A percentile compares a stretch with the other conserved stretches of the same genome.
These are phyloP conservation scores for Pantherophis vulpinus DNA, from an alignment of 2,797 vertebrate genomes.

Conservation along the genomic window DNA sequence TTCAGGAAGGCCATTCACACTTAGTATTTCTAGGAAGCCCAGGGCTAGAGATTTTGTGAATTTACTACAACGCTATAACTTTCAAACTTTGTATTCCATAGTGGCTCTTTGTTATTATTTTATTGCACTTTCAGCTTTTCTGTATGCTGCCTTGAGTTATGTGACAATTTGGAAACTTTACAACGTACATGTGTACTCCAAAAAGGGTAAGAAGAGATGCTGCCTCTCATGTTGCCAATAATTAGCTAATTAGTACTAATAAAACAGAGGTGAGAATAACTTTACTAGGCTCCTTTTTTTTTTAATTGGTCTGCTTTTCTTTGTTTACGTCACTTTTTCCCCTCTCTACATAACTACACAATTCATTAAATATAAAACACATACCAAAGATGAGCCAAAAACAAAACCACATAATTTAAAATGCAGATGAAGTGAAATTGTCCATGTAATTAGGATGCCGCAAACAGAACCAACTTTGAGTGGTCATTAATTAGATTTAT, in stretches of 20 bases:
- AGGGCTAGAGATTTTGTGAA: not conserved
- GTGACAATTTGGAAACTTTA: not conserved
- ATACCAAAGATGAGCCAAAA: not conserved
- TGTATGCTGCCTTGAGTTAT: not conserved
- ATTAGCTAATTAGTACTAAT: not conserved
- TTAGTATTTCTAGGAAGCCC: not conserved
- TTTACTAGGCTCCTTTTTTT: not conserved
- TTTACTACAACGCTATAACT: not conserved
- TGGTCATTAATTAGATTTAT: not conserved
- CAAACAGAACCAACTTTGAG: not conserved
- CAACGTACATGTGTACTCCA: not conserved
- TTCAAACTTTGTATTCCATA: not conserved
- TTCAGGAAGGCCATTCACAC: not conserved
- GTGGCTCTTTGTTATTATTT: not conserved
- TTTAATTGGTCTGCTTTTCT: not conserved
- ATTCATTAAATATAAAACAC: not conserved
- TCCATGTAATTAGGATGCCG: not conserved
- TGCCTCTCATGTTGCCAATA: not conserved
- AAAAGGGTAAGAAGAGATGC: not conserved
- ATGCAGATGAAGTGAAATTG: not conserved
- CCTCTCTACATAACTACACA: too few relatives aligned
- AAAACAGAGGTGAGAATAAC: not conserved
- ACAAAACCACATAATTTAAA: not conserved
- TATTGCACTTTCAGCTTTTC: not conserved
- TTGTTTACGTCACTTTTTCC: not conserved